Evolutionary conservation across 2,888 invertebrate genomes (phyloP).

Genomic region (Leptinotarsa tumamoca): DNA sequence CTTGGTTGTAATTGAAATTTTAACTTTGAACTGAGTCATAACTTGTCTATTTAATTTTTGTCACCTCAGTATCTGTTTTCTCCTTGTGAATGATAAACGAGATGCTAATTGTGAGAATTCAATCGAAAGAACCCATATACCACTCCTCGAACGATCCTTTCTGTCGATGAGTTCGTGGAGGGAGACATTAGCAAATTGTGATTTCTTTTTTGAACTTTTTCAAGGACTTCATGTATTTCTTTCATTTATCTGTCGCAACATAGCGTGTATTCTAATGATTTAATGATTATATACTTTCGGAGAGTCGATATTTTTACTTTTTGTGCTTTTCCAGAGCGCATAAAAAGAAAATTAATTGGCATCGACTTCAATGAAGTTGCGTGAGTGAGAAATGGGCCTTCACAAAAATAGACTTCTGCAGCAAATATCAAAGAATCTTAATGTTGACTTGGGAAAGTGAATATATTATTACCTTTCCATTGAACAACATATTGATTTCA

Average conservation of each 20-base stretch:
- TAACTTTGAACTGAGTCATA: too few species aligned
- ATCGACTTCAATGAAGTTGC: constrained; percentile 21
- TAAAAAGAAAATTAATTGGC: constrained; percentile 19
- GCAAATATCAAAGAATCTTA: constrained; percentile 13
- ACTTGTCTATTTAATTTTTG: too few species aligned
- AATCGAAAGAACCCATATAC: too few species aligned
- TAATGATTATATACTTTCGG: constrained; percentile 17
- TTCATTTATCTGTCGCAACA: constrained; percentile 15
- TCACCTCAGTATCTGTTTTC: too few species aligned
- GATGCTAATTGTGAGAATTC: too few species aligned
- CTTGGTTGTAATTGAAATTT: too few species aligned
- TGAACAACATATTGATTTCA: neutral
- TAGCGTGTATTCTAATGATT: constrained; percentile 19
- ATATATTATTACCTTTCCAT: neutral
- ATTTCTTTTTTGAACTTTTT: neutral
- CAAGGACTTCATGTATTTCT: neutral
- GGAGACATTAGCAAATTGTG: neutral
- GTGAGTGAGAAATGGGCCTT: constrained; percentile 5
- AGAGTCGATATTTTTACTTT: constrained; percentile 11
- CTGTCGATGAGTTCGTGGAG: neutral
- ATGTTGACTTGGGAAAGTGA: constrained; percentile 14
- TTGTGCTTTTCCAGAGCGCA: constrained; percentile 10
- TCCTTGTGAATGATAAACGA: too few species aligned
- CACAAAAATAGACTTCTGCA: constrained; percentile 9
- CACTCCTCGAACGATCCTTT: neutral